phyloP scores from a whole-genome alignment of 2,797 vertebrate genomes.

The Myripristis jacobus region DNA sequence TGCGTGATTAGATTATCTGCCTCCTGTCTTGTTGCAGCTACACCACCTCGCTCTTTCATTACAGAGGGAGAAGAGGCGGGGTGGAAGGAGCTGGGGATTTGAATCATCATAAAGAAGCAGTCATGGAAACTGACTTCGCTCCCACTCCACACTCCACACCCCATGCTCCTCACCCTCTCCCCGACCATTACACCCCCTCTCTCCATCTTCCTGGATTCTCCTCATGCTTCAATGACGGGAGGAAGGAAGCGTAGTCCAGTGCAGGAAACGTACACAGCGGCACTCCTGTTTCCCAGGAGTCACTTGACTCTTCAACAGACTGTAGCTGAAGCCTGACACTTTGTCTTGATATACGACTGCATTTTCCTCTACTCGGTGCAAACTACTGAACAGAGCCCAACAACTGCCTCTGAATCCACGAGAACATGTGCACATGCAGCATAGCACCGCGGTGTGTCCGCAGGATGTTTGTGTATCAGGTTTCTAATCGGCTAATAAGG shows the following conservation, averaged over 20 bases:
- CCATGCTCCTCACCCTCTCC: conserved; percentile 38
- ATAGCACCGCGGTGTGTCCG: conserved; percentile 24
- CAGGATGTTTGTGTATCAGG: not conserved
- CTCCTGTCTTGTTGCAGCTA: conserved; percentile 45
- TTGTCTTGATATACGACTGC: conserved; percentile 50
- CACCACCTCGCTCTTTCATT: conserved; percentile 56
- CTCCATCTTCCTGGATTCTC: conserved; percentile 55
- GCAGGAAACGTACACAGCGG: conserved; percentile 67
- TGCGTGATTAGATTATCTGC: conserved; percentile 70
- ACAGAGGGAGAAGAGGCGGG: conserved; percentile 43
- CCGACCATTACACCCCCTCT: conserved; percentile 32
- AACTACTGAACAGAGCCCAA: conserved; percentile 29
- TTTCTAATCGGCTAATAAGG: not conserved
- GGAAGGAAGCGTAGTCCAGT: conserved; percentile 65
- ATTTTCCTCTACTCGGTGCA: conserved; percentile 33
- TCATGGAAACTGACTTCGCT: conserved; percentile 58
- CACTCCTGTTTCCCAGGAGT: conserved; percentile 56
- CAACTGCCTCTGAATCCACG: not conserved
- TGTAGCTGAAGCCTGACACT: conserved; percentile 56
- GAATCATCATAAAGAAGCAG: conserved; percentile 60
- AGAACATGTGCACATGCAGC: conserved; percentile 16
- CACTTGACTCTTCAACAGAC: conserved; percentile 55
- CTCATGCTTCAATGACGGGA: conserved; percentile 60
- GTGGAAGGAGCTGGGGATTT: conserved; percentile 29
- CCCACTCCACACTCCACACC: conserved; percentile 31